phyloP scores from a whole-genome alignment of 2,888 invertebrate genomes.

The Ichneumoninae sp. region DNA sequence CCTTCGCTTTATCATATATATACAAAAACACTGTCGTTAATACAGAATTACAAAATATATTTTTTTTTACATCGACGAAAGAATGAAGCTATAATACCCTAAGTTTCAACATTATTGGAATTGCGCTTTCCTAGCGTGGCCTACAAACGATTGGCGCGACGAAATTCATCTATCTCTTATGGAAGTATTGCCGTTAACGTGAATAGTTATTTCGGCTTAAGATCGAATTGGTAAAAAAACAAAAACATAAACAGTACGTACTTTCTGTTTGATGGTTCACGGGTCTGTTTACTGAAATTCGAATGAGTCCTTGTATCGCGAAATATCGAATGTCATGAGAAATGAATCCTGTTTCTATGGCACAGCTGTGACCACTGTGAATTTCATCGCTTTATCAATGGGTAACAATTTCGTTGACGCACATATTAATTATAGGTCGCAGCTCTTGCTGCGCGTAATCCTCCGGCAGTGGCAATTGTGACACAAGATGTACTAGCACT shows the following conservation, averaged over 20 bases:
- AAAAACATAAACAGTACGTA: conserved; percentile 15
- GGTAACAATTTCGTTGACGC: conserved; percentile 70
- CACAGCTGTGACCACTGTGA: conserved; percentile 45
- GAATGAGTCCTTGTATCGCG: conserved; percentile 5
- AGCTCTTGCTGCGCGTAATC: conserved; percentile 86
- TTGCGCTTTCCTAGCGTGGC: conserved; percentile 30
- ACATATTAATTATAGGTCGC: conserved; percentile 79
- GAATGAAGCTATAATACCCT: conserved; percentile 54
- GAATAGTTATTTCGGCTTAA: conserved; percentile 16
- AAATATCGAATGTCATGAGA: conserved; percentile 17
- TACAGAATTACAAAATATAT: conserved; percentile 55
- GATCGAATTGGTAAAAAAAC: conserved; percentile 14
- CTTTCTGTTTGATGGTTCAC: conserved; percentile 21
- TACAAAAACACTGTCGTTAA: conserved; percentile 49
- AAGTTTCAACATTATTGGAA: conserved; percentile 49
- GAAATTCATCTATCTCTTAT: conserved; percentile 12
- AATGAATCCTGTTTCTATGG: conserved; percentile 35
- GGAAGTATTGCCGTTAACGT: conserved; percentile 24
- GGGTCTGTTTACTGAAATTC: conserved; percentile 4
- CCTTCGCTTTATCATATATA: conserved; percentile 59
- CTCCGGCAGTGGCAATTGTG: conserved; percentile 86
- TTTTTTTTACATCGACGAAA: conserved; percentile 51
- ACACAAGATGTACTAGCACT: conserved; percentile 84
- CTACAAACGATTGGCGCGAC: conserved; percentile 38
- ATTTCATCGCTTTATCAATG: conserved; percentile 53